Evolutionary conservation across 2,797 vertebrate genomes (phyloP).

Genomic region (Ceryle rudis): DNA sequence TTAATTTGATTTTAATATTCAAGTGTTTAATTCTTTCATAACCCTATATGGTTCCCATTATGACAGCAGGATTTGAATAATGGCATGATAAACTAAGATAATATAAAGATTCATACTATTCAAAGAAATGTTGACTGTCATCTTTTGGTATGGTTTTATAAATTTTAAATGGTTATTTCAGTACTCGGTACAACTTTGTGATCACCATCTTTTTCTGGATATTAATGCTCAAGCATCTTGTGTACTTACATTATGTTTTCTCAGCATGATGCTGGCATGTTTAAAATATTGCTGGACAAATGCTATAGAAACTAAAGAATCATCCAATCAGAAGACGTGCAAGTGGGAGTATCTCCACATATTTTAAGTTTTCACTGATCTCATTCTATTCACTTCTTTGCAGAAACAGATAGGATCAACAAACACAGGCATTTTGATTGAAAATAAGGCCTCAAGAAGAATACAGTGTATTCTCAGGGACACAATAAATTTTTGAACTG

Average conservation of each 20-base stretch:
- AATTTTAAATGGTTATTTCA: background rate
- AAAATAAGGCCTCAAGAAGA: background rate
- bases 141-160: background rate
- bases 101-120: background rate
- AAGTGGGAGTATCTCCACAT: background rate
- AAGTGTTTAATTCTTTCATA: background rate
- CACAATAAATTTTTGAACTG: background rate
- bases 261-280: background rate
- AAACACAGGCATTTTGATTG: background rate
- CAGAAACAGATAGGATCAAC: background rate
- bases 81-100: fast-evolving
- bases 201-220: background rate
- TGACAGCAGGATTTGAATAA: background rate
- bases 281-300: background rate
- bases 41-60: background rate
- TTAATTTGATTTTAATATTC: background rate
- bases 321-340: background rate
- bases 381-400: background rate
- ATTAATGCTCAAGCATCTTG: background rate
- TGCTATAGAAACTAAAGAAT: background rate
- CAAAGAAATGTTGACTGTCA: background rate
- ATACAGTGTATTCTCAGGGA: background rate
- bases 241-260: background rate
- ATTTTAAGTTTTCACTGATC: background rate
- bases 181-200: background rate